Evolutionary conservation across 2,797 vertebrate genomes (phyloP), one percentile per base, ranked within the genome.

Genomic region (Lepus townsendii): DNA sequence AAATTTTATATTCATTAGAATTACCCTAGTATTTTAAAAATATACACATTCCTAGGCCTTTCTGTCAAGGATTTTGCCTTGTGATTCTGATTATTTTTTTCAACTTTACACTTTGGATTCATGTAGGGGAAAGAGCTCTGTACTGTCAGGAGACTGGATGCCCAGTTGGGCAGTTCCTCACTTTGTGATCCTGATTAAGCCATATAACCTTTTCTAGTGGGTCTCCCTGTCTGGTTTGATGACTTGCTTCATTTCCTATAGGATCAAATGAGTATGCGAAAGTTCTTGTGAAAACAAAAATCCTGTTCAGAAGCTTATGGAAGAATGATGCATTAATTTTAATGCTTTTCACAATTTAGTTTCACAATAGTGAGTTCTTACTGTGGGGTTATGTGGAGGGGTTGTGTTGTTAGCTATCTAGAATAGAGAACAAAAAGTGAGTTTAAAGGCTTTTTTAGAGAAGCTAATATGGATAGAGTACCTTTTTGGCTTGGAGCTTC

Each of bases 201-300:
- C 7, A 30, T 78, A 19, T 82, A 80, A 79, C 52, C 47, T 84
- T 88, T 90, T 22, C 32, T 62, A 69, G 54, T 69, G 71, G 38
- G 4, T 72, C 30, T 83, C 42, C 4, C 50, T 76, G 0, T 83
- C 54, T 95, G 63, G 27, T 22, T 63, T 54, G 32, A 79, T 91
- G 72, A 19, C 68, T 66, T 76, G 19, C 19, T 16, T 60, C 83
- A 35, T 94, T 94, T 52, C n/a, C 30, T 96, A 0, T 88, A 35
- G 22, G 75, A 69, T 89, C 65, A 69, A 20, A 72, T 86, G 19
- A 54, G 10, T 88, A 7, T 71, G 26, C 83, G 42, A 69, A 96
- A 90, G 22, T 90, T 65, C 20, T 65, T 65, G 4, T 86, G 57
- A 93, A 94, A 95, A 75, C 30, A 77, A n/a, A 79, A 96, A 91